phyloP scores from a whole-genome alignment of 2,888 invertebrate genomes.

The Erebia aethiops region DNA sequence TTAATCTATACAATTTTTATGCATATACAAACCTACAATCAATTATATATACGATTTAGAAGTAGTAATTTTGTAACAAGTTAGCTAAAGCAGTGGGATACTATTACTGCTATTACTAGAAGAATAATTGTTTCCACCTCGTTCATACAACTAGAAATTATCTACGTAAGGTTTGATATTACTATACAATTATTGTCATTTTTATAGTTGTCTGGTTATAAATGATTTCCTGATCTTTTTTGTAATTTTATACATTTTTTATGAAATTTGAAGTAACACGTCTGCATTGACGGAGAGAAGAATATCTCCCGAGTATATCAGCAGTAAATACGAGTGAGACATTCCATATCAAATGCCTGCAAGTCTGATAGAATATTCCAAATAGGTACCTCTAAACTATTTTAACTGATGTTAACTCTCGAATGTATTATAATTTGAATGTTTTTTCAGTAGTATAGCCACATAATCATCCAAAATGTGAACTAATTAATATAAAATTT shows the following conservation, averaged over 20 bases:
- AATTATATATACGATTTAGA: conserved; percentile 72
- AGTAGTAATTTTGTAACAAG: conserved; percentile 70
- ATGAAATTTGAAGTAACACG: conserved; percentile 75
- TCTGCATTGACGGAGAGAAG: conserved; percentile 62
- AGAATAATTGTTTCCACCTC: conserved; percentile 62
- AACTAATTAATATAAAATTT: background rate
- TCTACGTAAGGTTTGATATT: conserved; percentile 72
- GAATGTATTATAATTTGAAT: conserved; percentile 13
- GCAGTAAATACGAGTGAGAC: conserved; percentile 77
- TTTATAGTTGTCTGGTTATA: conserved; percentile 64
- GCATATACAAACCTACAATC: conserved; percentile 72
- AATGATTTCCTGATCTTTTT: conserved; percentile 75
- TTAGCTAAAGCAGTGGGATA: conserved; percentile 58
- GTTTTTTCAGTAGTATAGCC: background rate
- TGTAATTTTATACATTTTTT: conserved; percentile 82
- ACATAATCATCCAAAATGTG: background rate
- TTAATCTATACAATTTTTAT: conserved; percentile 78
- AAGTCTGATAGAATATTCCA: conserved; percentile 39
- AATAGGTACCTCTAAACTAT: conserved; percentile 22
- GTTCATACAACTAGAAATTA: conserved; percentile 61
- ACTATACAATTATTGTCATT: conserved; percentile 72
- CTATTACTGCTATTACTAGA: conserved; percentile 57
- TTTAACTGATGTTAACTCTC: conserved; percentile 13
- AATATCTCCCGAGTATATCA: conserved; percentile 61
- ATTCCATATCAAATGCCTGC: conserved; percentile 74